phyloP scores from a whole-genome alignment of 2,797 vertebrate genomes.

The Hipposideros larvatus region DNA sequence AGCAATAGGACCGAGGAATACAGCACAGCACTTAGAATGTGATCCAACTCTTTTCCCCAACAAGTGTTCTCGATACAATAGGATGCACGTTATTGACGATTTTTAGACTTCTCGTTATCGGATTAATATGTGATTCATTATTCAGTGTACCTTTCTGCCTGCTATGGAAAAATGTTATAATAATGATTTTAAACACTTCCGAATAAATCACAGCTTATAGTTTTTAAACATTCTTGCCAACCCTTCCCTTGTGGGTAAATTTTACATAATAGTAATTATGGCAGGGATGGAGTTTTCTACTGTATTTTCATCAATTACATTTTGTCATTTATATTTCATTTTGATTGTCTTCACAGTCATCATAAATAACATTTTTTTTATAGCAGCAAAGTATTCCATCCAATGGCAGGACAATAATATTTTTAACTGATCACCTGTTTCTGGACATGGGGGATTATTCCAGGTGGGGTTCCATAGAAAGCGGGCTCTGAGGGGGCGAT shows the following conservation, averaged over 20 bases:
- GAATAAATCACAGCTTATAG: not conserved
- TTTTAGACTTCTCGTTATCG: not conserved
- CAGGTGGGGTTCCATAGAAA: not conserved
- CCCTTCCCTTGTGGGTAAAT: not conserved
- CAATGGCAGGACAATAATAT: not conserved
- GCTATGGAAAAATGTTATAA: not conserved
- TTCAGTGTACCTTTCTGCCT: not conserved
- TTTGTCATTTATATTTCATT: constrained; percentile 36
- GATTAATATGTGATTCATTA: not conserved
- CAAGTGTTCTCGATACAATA: not conserved
- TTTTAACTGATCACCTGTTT: not conserved
- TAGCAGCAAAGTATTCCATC: not conserved
- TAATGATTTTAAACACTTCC: not conserved
- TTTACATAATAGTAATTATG: not conserved
- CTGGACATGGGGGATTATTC: not conserved
- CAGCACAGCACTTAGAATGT: not conserved
- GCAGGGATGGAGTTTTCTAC: not conserved
- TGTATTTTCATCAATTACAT: not conserved
- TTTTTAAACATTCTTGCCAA: not conserved
- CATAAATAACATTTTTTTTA: not conserved
- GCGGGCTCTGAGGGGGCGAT: not conserved
- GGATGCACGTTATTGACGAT: not conserved
- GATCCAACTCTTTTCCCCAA: not conserved
- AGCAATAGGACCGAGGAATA: not conserved
- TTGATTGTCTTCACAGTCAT: not conserved